Percentiles rank a stretch among this genome's conserved stretches.
These are phyloP conservation scores for Eulacestoma nigropectus DNA, from an alignment of 2,113 vertebrate genomes.

Conservation along the genomic window DNA sequence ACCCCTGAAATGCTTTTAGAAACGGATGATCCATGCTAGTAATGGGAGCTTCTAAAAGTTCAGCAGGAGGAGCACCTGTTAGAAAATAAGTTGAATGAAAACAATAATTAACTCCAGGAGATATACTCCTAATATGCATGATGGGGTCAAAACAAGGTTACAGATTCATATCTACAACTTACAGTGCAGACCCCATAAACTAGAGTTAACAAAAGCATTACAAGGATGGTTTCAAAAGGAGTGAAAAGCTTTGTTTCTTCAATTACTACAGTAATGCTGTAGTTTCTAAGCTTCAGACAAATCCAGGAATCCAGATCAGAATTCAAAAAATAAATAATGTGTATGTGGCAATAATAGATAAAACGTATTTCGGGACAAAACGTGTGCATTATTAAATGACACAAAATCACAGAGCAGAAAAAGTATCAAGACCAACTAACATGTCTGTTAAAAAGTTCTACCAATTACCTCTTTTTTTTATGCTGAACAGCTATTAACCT, in stretches of 20 bases:
- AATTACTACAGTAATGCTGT: background rate
- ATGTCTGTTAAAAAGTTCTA: background rate
- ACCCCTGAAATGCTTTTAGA: constrained; percentile 62
- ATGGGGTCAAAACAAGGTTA: background rate
- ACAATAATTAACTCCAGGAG: background rate
- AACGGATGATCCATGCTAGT: constrained; percentile 67
- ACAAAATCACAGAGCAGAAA: background rate
- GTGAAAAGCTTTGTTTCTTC: background rate
- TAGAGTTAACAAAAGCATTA: background rate
- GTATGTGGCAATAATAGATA: background rate
- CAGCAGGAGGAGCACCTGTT: constrained; percentile 66
- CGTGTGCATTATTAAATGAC: background rate
- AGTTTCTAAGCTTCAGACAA: background rate
- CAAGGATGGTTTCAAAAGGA: background rate
- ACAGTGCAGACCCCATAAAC: background rate
- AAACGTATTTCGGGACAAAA: background rate
- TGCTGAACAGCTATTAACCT: background rate
- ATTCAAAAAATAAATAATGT: background rate
- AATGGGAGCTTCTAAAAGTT: constrained; percentile 57
- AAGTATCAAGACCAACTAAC: background rate
- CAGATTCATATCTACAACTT: background rate
- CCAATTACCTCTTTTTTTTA: background rate
- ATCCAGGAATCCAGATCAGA: background rate
- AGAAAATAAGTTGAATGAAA: background rate
- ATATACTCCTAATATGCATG: background rate